Conservation (phyloP, 1,140 invertebrate species). For the Diplogasteroides magnus region DNA sequence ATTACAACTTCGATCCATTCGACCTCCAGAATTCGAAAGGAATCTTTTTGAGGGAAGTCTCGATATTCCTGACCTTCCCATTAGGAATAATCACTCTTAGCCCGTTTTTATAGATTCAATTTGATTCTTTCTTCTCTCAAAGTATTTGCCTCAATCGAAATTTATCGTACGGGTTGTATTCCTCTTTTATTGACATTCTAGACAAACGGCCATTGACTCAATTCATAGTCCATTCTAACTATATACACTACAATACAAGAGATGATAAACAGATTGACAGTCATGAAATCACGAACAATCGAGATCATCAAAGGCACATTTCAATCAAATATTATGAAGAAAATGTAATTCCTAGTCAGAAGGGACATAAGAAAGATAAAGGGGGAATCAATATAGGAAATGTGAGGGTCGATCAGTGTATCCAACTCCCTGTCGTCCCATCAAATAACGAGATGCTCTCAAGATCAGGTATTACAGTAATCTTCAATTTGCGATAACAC, state of each 20-base stretch:
- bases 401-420: constrained; percentile 20
- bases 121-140: no score
- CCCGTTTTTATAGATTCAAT: no score
- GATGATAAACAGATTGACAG: neutral
- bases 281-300: neutral
- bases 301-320: no score
- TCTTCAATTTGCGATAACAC: neutral
- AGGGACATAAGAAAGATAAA: neutral
- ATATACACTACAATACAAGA: neutral
- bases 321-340: no score
- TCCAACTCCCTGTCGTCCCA: constrained; percentile 33
- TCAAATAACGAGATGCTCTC: constrained; percentile 48
- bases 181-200: no score
- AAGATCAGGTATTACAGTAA: neutral
- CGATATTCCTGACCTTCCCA: neutral
- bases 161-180: no score
- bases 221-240: no score
- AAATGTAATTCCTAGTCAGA: no score
- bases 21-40: neutral
- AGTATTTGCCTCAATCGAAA: no score
- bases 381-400: constrained; percentile 5
- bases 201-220: no score
- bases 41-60: neutral
- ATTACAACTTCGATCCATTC: neutral
- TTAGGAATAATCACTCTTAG: no score